Percentiles rank a stretch among this genome's conserved stretches.
phyloP scores from a whole-genome alignment of 2,888 invertebrate species.

The Heliconius charithonia region DNA sequence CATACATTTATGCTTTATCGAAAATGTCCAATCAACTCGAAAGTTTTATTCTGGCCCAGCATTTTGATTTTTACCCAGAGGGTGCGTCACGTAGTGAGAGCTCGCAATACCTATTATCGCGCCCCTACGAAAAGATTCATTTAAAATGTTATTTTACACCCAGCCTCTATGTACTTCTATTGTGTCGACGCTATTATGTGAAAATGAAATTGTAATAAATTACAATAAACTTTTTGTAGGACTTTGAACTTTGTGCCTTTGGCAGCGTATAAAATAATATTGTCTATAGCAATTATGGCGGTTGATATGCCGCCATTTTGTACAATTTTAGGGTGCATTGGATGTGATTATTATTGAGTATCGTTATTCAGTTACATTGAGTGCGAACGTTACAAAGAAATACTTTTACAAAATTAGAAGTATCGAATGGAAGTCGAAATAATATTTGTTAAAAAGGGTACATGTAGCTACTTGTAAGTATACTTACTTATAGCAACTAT shows the following conservation, averaged over 20 bases:
- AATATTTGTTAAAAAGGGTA: constrained; percentile 16
- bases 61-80: constrained; percentile 72
- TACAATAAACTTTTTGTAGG: constrained; percentile 49
- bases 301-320: constrained; percentile 72
- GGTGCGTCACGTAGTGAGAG: constrained; percentile 73
- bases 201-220: constrained; percentile 64
- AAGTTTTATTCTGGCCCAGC: constrained; percentile 52
- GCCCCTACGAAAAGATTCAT: constrained; percentile 80
- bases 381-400: constrained; percentile 60
- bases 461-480: neutral
- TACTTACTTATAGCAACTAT: neutral
- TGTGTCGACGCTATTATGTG: constrained; percentile 62
- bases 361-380: constrained; percentile 74
- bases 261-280: constrained; percentile 46
- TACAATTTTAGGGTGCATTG: constrained; percentile 57
- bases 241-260: constrained; percentile 60
- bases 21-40: constrained; percentile 57
- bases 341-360: constrained; percentile 69
- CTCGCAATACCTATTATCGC: constrained; percentile 78
- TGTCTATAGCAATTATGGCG: constrained; percentile 52
- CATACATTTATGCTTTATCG: neutral
- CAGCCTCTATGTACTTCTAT: constrained; percentile 70
- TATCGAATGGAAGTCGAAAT: constrained; percentile 24
- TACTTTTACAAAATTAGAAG: constrained; percentile 33
- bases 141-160: constrained; percentile 84